Percentiles rank a stretch among this genome's conserved stretches.
These are phyloP conservation scores for Jacana jacana DNA, from an alignment of 2,113 vertebrate genomes.

Conservation along the genomic window DNA sequence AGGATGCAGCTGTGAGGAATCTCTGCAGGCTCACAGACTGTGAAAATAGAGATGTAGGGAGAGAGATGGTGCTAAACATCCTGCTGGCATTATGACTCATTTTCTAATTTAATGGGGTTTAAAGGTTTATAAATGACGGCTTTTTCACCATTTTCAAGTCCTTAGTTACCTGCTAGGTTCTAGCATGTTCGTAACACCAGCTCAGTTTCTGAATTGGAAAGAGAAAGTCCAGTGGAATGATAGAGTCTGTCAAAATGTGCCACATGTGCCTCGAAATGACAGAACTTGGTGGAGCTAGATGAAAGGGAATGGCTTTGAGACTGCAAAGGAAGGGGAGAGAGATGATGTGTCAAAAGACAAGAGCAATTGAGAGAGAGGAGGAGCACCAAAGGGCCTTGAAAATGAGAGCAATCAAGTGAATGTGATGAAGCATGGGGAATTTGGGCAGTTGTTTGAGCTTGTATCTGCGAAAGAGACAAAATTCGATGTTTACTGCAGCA, in stretches of 20 bases:
- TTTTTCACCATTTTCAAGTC: not conserved
- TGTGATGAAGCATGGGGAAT: not conserved
- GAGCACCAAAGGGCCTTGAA: not conserved
- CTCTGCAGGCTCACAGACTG: not conserved
- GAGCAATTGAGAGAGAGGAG: not conserved
- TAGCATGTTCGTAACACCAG: not conserved
- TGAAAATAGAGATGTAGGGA: not conserved
- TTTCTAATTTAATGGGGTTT: not conserved
- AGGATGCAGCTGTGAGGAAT: not conserved
- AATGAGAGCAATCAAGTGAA: not conserved
- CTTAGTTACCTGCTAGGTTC: not conserved
- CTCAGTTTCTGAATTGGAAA: not conserved
- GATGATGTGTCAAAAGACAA: not conserved
- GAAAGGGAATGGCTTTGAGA: not conserved
- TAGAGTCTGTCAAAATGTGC: not conserved
- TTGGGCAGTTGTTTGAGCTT: not conserved
- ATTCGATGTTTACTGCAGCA: not conserved
- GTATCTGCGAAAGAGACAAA: not conserved
- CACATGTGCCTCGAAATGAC: not conserved
- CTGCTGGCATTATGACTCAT: not conserved
- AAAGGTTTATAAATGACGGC: not conserved
- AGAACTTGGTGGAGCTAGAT: not conserved
- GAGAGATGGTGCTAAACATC: not conserved
- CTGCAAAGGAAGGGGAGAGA: not conserved
- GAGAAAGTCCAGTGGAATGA: not conserved